Base-by-base conservation (phyloP, 2,888 invertebrate genomes). In the Euspilapteryx auroguttella region DNA sequence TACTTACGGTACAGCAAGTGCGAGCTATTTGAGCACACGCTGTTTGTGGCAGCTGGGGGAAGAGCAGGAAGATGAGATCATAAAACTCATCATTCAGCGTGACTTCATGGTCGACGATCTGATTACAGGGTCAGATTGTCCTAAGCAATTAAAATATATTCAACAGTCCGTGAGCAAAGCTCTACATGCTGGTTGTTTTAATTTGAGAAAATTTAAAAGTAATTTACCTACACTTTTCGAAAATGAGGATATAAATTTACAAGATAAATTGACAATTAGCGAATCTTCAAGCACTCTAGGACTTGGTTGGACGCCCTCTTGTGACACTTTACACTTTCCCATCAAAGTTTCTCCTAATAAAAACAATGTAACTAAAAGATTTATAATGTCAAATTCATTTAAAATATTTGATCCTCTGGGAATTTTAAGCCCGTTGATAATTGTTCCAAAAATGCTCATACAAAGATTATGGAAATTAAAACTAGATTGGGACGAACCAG, bases 1-100 rank as follows among this genome's bases (percentile, higher is more conserved):
- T 3, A 55, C 48, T 2, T 55, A 56, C 24, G 50, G 55, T 1
- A 44, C 42, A 1, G 36, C 42, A 3, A 39, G 37, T 29, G 35
- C 39, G 0, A 36, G 8, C 11, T 29, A 31, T 14, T 10, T 37
- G 2, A 37, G 36, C 13, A 40, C 37, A 1, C 31, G 39, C 11
- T 40, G 37, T 21, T 13, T n/a, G n/a, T n/a, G n/a, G n/a, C n/a
- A n/a, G n/a, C n/a, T n/a, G n/a, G n/a, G n/a, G n/a, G n/a, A n/a
- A n/a, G n/a, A n/a, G n/a, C n/a, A n/a, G n/a, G n/a, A n/a, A n/a
- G n/a, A n/a, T n/a, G 37, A 44, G 25, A 4, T 7, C 6, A 5
- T 13, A 1, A 30, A n/a, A n/a, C n/a, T n/a, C n/a, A n/a, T 36
- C 2, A 23, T 38, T 2, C 21, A 30, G 14, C 5, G 30, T 14